Base-by-base conservation (phyloP, 2,113 vertebrate species). In the Vidua macroura region DNA sequence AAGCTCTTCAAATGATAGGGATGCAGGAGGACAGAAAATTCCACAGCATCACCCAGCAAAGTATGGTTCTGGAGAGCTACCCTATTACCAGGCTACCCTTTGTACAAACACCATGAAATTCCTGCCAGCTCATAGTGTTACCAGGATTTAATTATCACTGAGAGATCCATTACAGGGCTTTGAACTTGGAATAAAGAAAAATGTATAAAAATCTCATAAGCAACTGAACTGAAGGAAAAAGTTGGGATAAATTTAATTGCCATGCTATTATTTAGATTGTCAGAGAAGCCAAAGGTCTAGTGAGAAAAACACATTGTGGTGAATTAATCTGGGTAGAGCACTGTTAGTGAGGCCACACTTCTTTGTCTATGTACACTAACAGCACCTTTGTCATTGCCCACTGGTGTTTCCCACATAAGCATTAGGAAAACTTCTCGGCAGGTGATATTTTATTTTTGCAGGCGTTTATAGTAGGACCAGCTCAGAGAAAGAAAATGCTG, bases 141-240 rank as follows among this genome's bases (percentile, higher is more conserved):
- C 21, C 63, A 46, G 63, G 82, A 85, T 92, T 90, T 94, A 77
- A 86, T 93, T 97, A 95, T 67, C 72, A 27, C 64, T 58, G 85
- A 83, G 81, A 91, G 77, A 90, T 66, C n/a, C 73, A 51, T 85
- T 92, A 80, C 77, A 58, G 69, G 44, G n/a, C 53, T 91, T 91
- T 91, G 74, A 92, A 90, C 72, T 70, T 59, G 27, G 30, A 13
- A 46, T 74, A 74, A 69, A 92, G 73, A 89, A 96, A 94, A 96
- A 84, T 63, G 70, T 85, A 74, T 92, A 86, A 96, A 97, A 96
- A 96, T 83, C 60, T 69, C 55, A 43, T 80, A 67, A 83, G 64
- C 53, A 77, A 55, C 27, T 85, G 81, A 83, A 80, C 28, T 55
- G 86, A 24, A 74, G 82, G 74, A 56, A 85, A 85, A 90, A 73